Percentiles rank a stretch among this genome's conserved stretches.
These are phyloP conservation scores for Teleopsis dalmanni DNA, from an alignment of 1,140 invertebrate species.

Conservation along the genomic window DNA sequence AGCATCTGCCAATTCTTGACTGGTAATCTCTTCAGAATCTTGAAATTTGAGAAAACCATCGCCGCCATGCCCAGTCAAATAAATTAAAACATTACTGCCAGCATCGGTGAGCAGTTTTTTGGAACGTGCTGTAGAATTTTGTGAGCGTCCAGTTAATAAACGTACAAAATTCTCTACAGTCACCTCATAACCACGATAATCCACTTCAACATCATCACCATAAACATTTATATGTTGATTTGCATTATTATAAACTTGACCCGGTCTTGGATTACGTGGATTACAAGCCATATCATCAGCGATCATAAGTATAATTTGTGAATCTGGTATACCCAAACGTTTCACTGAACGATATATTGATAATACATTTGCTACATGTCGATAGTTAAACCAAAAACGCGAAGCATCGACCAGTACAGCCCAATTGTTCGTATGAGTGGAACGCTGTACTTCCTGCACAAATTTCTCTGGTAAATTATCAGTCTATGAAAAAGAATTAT, in stretches of 20 bases:
- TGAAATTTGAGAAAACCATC: slow-evolving; percentile 99
- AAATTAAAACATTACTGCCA: slow-evolving; percentile 94
- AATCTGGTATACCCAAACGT: slow-evolving; percentile 92
- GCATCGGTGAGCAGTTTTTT: slow-evolving; percentile 95
- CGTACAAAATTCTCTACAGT: slow-evolving; percentile 99
- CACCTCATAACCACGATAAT: slow-evolving; percentile 95
- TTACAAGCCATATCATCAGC: slow-evolving; percentile 99
- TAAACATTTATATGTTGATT: slow-evolving; percentile 98
- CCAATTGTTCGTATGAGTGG: slow-evolving; percentile 97
- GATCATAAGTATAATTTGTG: slow-evolving; percentile 95
- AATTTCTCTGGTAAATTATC: slow-evolving; percentile 32
- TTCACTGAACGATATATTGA: slow-evolving; percentile 98
- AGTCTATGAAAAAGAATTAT: too few species aligned
- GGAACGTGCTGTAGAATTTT: slow-evolving; percentile 85
- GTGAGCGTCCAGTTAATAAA: slow-evolving; percentile 83
- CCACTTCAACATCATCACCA: slow-evolving; percentile 98
- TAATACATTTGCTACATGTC: slow-evolving; percentile 97
- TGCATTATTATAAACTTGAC: slow-evolving; percentile 96
- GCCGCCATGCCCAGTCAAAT: slow-evolving; percentile 95
- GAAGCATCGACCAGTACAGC: slow-evolving; percentile 97
- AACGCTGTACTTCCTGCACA: slow-evolving; percentile 31
- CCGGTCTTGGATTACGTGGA: slow-evolving; percentile 93
- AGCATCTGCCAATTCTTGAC: slow-evolving; percentile 95
- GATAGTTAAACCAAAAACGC: slow-evolving; percentile 99
- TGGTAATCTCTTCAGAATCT: slow-evolving; percentile 99